A percentile compares a stretch with the other conserved stretches of the same genome.
Conservation (phyloP, 2,888 invertebrate species). For the Poecilus cupreus region DNA sequence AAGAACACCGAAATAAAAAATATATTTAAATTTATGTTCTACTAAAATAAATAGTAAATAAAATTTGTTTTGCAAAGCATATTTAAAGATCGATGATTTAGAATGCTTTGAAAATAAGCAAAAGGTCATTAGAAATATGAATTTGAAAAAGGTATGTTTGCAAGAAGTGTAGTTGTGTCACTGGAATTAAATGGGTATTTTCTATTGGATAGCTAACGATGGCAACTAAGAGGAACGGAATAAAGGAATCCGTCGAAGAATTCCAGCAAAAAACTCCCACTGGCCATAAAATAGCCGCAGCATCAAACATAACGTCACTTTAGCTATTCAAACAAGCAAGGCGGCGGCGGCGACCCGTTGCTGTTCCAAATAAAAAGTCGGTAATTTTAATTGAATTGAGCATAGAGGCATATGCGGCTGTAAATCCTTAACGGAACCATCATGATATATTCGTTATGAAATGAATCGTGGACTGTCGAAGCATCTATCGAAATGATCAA, state of each 20-base stretch:
- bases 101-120: too few species aligned
- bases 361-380: slow-evolving; percentile 37
- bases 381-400: slow-evolving; percentile 44
- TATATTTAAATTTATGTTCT: too few species aligned
- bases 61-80: too few species aligned
- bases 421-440: slow-evolving; percentile 40
- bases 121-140: background rate
- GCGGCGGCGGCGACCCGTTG: background rate
- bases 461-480: slow-evolving; percentile 52
- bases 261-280: slow-evolving; percentile 41
- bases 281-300: slow-evolving; percentile 9
- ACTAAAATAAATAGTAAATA: too few species aligned
- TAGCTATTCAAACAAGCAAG: slow-evolving; percentile 27
- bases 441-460: slow-evolving; percentile 50
- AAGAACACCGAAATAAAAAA: too few species aligned
- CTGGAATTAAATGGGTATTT: slow-evolving; percentile 28
- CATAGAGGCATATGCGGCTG: slow-evolving; percentile 5
- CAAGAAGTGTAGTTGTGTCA: background rate
- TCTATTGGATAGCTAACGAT: slow-evolving; percentile 5
- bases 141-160: background rate
- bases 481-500: slow-evolving; percentile 53
- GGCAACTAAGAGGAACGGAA: background rate
- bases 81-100: too few species aligned
- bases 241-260: slow-evolving; percentile 24
- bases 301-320: slow-evolving; percentile 35